Evolutionary conservation across 2,797 vertebrate species (phyloP).

Genomic region (Brachyrhaphis roseni): DNA sequence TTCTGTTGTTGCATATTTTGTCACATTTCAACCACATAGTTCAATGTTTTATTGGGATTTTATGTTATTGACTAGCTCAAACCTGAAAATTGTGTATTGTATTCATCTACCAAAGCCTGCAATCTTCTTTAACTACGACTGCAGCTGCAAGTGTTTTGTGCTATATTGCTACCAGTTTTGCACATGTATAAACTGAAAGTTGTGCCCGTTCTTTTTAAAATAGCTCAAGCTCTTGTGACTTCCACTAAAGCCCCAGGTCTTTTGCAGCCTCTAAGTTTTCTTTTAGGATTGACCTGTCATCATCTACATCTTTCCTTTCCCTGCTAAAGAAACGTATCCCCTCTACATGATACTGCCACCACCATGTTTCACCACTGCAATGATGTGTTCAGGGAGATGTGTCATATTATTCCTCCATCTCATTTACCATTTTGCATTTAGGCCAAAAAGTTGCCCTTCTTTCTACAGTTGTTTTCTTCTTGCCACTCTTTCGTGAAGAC

Average conservation of each 20-base stretch:
- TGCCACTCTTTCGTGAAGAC: background rate
- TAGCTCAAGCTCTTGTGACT: background rate
- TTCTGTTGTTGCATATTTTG: background rate
- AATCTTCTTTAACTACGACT: background rate
- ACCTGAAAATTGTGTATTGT: background rate
- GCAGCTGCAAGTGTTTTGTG: background rate
- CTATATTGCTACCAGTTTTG: background rate
- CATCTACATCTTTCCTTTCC: background rate
- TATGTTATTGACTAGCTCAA: background rate
- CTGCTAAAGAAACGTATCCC: background rate
- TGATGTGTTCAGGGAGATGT: background rate
- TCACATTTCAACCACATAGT: background rate
- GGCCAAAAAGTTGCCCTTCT: background rate
- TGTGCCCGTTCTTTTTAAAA: background rate
- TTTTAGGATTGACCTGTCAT: background rate
- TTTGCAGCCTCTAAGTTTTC: background rate
- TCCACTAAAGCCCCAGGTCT: background rate
- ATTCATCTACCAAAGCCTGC: background rate
- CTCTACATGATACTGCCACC: background rate
- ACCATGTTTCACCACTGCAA: background rate
- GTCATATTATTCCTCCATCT: background rate
- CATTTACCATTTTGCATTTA: background rate
- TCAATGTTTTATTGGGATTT: background rate
- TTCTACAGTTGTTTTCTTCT: background rate
- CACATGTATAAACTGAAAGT: background rate